Base-by-base conservation (phyloP, 2,113 vertebrate genomes). In the Delphinus delphis region DNA sequence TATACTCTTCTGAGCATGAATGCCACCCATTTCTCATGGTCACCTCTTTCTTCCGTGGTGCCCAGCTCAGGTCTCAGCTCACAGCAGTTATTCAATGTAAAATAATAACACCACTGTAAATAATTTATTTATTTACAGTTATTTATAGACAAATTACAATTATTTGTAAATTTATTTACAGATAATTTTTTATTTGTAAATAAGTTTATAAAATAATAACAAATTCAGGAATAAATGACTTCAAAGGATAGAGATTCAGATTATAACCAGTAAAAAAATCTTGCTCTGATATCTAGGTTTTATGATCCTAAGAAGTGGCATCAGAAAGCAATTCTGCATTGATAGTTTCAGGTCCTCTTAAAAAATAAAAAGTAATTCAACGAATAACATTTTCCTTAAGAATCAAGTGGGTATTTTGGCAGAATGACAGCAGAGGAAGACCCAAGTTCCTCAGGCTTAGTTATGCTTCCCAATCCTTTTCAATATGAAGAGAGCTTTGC, bases 71-170 rank as follows among this genome's bases (percentile, higher is more conserved):
- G 12, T 73, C 31, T 86, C 31, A 53, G 58, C 41, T 86, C 70
- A 88, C 3, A 84, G 82, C 23, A 84, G 62, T 62, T 81, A 73
- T 18, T 88, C 21, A 74, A 26, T 68, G 31, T 50, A 87, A 90
- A 94, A 83, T n/a, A 62, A 80, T 65, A 68, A 95, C 85, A 93
- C 67, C 79, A 63, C 38, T 80, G 20, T 55, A 85, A 79, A 53
- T 74, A 73, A 74, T 76, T 71, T 65, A 55, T 47, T 58, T 70
- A 60, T 88, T 47, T 53, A 79, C 11, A 50, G 58, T 77, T 36
- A n/a, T 55, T 17, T 67, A 38, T 63, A 77, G 77, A 88, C 50
- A 67, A 82, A 58, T 65, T 53, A 60, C 4, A 50, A 71, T 47
- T 87, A 70, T 85, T 77, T 60, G n/a, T 58, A 79, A 60, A 90